Percentiles rank a stretch among this genome's conserved stretches.
phyloP scores from a whole-genome alignment of 2,113 vertebrate species.

The Brachyhypopomus gauderio region DNA sequence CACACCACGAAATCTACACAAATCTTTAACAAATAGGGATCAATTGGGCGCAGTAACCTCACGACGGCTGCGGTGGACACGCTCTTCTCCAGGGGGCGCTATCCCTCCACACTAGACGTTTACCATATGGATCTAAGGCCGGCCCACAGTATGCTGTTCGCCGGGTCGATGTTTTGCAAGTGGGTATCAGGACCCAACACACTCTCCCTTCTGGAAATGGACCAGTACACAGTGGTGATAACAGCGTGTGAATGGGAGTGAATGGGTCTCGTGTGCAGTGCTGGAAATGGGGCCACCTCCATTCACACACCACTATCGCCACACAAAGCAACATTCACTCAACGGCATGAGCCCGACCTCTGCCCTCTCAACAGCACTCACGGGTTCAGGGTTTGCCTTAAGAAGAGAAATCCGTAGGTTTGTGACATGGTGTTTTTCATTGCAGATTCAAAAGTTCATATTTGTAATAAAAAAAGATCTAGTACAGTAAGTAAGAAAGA shows the following conservation, averaged over 20 bases:
- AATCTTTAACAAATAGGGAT: background rate
- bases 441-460: too few species aligned
- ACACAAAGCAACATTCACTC: conserved; percentile 36
- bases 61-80: background rate
- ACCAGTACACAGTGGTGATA: conserved; percentile 64
- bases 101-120: background rate
- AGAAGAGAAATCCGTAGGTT: background rate
- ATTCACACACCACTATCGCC: conserved; percentile 36
- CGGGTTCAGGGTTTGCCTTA: background rate
- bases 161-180: conserved; percentile 6
- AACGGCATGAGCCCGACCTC: conserved; percentile 28
- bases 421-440: too few species aligned
- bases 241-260: conserved; percentile 42
- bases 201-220: conserved; percentile 65
- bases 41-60: too few species aligned
- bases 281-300: background rate
- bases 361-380: background rate
- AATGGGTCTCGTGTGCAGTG: conserved; percentile 1
- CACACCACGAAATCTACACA: too few species aligned
- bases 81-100: background rate
- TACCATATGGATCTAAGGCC: background rate
- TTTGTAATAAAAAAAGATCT: too few species aligned
- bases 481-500: too few species aligned
- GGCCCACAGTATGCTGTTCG: background rate
- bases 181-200: background rate